Base-by-base conservation (phyloP, 1,140 invertebrate genomes). In the Leptonema lineaticorne region DNA sequence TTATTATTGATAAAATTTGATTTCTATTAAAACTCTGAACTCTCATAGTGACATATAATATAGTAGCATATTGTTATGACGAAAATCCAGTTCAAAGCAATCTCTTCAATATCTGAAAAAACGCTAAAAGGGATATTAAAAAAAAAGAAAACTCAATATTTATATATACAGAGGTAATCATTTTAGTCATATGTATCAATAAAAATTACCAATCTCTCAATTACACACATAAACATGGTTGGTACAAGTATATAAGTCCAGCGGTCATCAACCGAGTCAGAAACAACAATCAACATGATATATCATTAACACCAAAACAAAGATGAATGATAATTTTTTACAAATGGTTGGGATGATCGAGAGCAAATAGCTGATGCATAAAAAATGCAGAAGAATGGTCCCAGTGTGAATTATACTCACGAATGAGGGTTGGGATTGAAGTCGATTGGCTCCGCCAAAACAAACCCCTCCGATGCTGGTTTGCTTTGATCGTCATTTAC, bases 351-450 rank as follows among this genome's bases (percentile, higher is more conserved):
- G 28, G 27, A 45, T 63, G 60, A 69, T 48, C 26, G 41, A 64
- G 62, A 64, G 62, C 62, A 50, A n/a, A 50, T 64, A 29, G 62
- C 41, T 50, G 48, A 37, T 62, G 59, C 59, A 62, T 37, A 45
- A n/a, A n/a, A n/a, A n/a, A 63, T 68, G 63, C 68, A 58, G 62
- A 60, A 62, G 50, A 66, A n/a, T n/a, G 59, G 63, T 56, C 67
- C 59, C 57, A 37, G 16, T 22, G 27, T 63, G n/a, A 50, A n/a
- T 33, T 18, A 62, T 81, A 83, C 81, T 82, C 80, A 82, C 79
- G 80, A 79, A 76, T 82, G 79, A 37, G 78, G 78, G 53, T 81
- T 79, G 62, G 79, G 79, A 76, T 78, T 81, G 72, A 76, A 75
- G 70, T 80, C 79, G 26, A 79, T 77, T 46, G 74, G 74, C 69